phyloP scores from a whole-genome alignment of 1,140 invertebrate genomes.

The Bombus waltoni region DNA sequence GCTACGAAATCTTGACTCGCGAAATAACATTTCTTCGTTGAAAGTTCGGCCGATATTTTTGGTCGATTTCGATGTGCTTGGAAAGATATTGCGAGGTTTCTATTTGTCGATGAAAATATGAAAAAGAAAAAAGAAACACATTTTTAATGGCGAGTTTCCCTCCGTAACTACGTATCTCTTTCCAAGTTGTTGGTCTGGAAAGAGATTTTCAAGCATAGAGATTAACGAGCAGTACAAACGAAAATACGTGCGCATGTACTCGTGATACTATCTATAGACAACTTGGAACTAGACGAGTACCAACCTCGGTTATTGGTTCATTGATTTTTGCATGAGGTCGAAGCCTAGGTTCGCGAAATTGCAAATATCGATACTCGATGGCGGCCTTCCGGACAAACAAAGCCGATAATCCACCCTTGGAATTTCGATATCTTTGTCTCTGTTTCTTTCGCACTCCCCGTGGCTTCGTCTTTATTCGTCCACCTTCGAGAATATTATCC shows the following conservation, averaged over 20 bases:
- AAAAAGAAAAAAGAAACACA: neutral
- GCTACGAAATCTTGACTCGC: neutral
- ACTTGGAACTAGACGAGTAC: conserved; percentile 49
- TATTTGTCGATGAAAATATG: neutral
- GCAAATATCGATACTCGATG: conserved; percentile 71
- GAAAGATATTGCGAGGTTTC: neutral
- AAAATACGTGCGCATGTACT: conserved; percentile 47
- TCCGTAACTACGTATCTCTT: conserved; percentile 22
- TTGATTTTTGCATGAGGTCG: conserved; percentile 72
- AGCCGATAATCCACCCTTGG: conserved; percentile 66
- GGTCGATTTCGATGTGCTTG: neutral
- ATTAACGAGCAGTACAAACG: conserved; percentile 57
- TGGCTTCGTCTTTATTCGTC: neutral
- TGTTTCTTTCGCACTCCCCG: neutral
- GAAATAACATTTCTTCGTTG: neutral
- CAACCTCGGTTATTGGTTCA: conserved; percentile 73
- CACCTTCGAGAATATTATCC: neutral
- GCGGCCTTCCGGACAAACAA: conserved; percentile 64
- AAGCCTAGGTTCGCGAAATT: conserved; percentile 62
- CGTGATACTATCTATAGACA: conserved; percentile 35
- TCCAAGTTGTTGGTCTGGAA: conserved; percentile 59
- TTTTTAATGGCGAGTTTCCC: conserved; percentile 21
- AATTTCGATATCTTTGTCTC: conserved; percentile 52
- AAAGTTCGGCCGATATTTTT: neutral
- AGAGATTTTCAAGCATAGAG: conserved; percentile 50